Evolutionary conservation across 1,140 invertebrate genomes (phyloP).

Genomic region (Nasonia giraulti): DNA sequence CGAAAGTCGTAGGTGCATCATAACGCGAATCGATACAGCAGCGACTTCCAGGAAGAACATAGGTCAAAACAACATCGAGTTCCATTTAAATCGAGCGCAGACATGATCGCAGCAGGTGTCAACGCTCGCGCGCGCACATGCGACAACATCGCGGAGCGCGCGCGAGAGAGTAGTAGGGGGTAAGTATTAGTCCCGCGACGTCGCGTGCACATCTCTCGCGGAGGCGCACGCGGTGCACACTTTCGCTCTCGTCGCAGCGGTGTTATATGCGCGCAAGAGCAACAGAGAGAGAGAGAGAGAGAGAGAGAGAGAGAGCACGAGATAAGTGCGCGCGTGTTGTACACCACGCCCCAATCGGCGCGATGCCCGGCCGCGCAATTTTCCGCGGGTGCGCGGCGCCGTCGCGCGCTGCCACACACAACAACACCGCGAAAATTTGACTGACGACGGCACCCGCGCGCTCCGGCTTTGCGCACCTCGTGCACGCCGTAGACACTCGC

Average conservation of each 20-base stretch:
- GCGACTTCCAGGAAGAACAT: no score
- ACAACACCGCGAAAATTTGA: constrained; percentile 49
- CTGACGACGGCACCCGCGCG: not conserved
- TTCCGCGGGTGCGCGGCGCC: constrained; percentile 19
- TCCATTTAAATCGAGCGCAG: not conserved
- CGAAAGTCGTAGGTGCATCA: no score
- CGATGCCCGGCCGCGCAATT: constrained; percentile 40
- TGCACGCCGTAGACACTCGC: constrained; percentile 23
- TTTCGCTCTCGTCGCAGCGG: constrained; percentile 51
- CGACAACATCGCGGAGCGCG: constrained; percentile 1
- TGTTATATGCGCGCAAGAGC: constrained; percentile 39
- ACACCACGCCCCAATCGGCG: constrained; percentile 33
- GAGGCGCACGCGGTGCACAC: constrained; percentile 32
- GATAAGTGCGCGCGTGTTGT: constrained; percentile 38
- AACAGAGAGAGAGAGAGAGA: no score
- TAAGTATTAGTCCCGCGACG: not conserved
- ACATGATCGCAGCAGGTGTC: not conserved
- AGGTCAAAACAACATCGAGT: no score
- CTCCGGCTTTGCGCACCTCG: constrained; percentile 41
- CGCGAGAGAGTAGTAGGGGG: not conserved
- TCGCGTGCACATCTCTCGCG: not conserved
- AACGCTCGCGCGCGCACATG: not conserved
- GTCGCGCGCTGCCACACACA: not conserved
- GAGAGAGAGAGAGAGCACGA: no score
- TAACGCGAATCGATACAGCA: no score